A percentile compares a stretch with the other conserved stretches of the same genome.
These are phyloP conservation scores for Drosophila bocki DNA, from an alignment of 1,140 invertebrate species.

Conservation along the genomic window DNA sequence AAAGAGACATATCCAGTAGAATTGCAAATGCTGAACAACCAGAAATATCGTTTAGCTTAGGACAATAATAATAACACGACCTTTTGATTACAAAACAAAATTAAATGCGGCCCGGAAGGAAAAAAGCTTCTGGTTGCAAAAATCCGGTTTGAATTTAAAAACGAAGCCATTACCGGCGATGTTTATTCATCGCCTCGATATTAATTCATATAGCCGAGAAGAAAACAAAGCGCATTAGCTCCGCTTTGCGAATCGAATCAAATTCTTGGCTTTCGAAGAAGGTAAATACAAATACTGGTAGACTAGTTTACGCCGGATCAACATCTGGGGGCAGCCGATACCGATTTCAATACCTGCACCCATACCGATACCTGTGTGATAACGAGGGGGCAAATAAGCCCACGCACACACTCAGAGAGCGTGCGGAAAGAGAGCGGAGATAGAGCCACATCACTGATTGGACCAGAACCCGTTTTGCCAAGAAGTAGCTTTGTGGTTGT, in stretches of 20 bases:
- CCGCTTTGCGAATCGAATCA: slow-evolving; percentile 11
- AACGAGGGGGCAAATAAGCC: slow-evolving; percentile 37
- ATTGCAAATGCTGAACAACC: neutral
- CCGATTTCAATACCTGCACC: slow-evolving; percentile 21
- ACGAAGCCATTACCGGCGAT: slow-evolving; percentile 23
- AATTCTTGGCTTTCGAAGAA: slow-evolving; percentile 13
- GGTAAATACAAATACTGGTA: slow-evolving; percentile 12
- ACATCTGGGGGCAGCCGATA: slow-evolving; percentile 15
- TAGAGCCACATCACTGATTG: slow-evolving; percentile 52
- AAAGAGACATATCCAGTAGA: neutral
- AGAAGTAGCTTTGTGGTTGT: slow-evolving; percentile 66
- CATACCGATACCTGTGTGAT: slow-evolving; percentile 38
- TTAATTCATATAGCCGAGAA: slow-evolving; percentile 7
- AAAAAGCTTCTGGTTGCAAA: slow-evolving; percentile 41
- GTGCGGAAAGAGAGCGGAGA: slow-evolving; percentile 34
- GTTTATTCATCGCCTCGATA: slow-evolving; percentile 26
- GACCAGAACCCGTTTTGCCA: slow-evolving; percentile 63
- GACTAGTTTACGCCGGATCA: slow-evolving; percentile 21
- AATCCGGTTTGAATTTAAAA: slow-evolving; percentile 36
- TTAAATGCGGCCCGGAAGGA: slow-evolving; percentile 32
- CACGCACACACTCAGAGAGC: slow-evolving; percentile 21
- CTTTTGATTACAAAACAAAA: slow-evolving; percentile 22
- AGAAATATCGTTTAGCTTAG: slow-evolving; percentile 14
- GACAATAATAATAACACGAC: slow-evolving; percentile 13
- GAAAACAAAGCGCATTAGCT: slow-evolving; percentile 22